A percentile compares a stretch with the other conserved stretches of the same genome.
Conservation (phyloP, 2,113 vertebrate species). For the Rousettus leschenaultii region DNA sequence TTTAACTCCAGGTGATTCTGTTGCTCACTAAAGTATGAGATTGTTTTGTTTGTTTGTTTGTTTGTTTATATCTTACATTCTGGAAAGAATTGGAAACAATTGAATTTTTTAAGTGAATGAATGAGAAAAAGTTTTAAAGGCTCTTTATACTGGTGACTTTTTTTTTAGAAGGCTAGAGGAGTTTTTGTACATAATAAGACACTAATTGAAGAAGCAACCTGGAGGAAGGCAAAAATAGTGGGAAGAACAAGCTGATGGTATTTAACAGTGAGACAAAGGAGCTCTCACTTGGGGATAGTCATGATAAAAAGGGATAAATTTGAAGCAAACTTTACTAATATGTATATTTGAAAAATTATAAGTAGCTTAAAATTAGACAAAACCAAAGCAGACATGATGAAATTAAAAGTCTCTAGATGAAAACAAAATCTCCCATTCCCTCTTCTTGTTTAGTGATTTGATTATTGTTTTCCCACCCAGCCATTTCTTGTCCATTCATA, state of each 20-base stretch:
- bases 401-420: background rate
- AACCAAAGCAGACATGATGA: background rate
- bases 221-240: background rate
- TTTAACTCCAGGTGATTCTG: background rate
- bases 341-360: background rate
- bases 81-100: background rate
- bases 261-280: background rate
- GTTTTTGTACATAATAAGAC: background rate
- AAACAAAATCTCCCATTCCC: background rate
- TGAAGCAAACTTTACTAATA: background rate
- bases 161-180: background rate
- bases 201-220: background rate
- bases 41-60: background rate
- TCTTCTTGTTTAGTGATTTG: background rate
- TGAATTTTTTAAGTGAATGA: background rate
- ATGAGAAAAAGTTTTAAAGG: background rate
- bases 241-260: background rate
- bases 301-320: background rate
- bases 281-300: background rate
- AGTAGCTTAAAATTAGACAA: background rate
- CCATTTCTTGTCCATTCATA: background rate
- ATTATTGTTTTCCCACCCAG: background rate
- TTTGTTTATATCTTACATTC: background rate
- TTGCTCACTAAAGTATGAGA: background rate
- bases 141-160: background rate